Conservation (phyloP, 2,113 vertebrate species). For the Nycticryphes semicollaris region DNA sequence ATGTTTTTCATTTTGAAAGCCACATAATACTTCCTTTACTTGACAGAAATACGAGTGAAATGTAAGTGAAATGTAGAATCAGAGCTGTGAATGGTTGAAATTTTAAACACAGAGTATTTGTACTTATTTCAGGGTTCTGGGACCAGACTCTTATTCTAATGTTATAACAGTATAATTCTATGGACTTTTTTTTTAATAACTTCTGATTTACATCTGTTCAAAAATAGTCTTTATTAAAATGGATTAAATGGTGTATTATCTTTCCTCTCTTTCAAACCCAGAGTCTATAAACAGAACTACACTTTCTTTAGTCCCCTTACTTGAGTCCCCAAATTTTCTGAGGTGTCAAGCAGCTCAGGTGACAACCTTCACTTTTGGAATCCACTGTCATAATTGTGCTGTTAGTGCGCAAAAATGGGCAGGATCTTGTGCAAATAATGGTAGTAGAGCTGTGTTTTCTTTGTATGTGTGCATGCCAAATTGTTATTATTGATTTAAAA, state of each 20-base stretch:
- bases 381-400: neutral
- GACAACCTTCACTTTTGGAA: constrained; percentile 22
- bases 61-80: neutral
- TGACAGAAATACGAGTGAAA: neutral
- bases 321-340: neutral
- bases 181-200: neutral
- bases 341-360: neutral
- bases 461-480: neutral
- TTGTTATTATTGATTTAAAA: neutral
- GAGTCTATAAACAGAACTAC: neutral
- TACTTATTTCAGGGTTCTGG: neutral
- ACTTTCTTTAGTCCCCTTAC: neutral
- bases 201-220: neutral
- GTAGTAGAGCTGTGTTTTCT: neutral
- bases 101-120: neutral
- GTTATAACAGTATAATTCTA: neutral
- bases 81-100: neutral
- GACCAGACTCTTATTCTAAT: neutral
- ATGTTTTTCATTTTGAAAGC: neutral
- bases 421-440: neutral
- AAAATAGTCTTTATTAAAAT: neutral
- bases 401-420: neutral
- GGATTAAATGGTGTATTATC: neutral
- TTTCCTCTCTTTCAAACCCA: constrained; percentile 7
- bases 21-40: neutral